These are phyloP conservation scores for Distichodus sexfasciatus DNA, from an alignment of 2,797 vertebrate genomes.

Conservation along the genomic window DNA sequence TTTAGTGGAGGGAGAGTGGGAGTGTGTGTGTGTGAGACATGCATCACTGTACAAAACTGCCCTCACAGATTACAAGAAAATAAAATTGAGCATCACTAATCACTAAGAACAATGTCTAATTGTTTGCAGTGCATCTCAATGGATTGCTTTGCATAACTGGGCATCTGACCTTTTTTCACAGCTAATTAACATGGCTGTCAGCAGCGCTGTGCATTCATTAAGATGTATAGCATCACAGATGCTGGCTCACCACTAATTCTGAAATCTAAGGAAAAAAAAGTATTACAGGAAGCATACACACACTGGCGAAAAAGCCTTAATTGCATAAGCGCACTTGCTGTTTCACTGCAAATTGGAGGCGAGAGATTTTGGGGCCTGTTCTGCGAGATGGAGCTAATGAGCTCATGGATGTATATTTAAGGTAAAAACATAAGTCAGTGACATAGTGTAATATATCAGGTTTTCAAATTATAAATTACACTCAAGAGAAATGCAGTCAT, in stretches of 20 bases:
- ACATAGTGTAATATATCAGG: background rate
- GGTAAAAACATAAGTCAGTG: background rate
- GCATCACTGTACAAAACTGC: background rate
- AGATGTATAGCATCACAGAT: slow-evolving; percentile 32
- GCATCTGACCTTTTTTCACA: slow-evolving; percentile 62
- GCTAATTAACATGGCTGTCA: slow-evolving; percentile 66
- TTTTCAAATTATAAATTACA: background rate
- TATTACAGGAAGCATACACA: background rate
- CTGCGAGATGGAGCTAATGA: background rate
- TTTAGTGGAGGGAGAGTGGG: too few relatives aligned
- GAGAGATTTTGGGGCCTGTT: background rate
- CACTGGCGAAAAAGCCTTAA: background rate
- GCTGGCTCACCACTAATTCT: slow-evolving; percentile 19
- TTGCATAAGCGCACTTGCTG: background rate
- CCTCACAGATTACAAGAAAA: background rate
- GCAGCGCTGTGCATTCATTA: slow-evolving; percentile 49
- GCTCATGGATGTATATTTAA: background rate
- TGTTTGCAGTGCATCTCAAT: slow-evolving; percentile 39
- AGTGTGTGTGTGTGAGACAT: too few relatives aligned
- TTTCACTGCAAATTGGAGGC: background rate
- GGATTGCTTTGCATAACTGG: slow-evolving; percentile 55
- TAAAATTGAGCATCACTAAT: slow-evolving; percentile 44
- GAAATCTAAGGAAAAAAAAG: slow-evolving; percentile 2
- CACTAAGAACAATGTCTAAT: slow-evolving; percentile 49
- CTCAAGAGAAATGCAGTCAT: background rate